Evolutionary conservation across 2,888 invertebrate species (phyloP).

Genomic region (Lasioglossum leucozonium): DNA sequence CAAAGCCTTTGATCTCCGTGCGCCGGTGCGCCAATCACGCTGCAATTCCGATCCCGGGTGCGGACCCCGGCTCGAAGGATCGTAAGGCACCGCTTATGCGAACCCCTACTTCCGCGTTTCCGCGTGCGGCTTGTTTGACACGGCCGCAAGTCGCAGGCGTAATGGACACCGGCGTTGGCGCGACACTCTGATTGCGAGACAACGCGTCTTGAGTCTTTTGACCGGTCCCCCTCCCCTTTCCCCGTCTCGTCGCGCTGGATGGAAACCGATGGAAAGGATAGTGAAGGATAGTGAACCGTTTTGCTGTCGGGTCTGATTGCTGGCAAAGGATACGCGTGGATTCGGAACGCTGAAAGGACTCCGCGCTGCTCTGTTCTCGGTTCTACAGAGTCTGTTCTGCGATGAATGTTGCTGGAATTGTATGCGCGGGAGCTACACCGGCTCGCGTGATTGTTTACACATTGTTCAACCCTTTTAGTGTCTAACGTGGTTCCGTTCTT

Average conservation of each 20-base stretch:
- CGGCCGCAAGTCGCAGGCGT: neutral
- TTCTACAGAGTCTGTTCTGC: neutral
- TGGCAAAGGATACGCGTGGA: conserved; percentile 6
- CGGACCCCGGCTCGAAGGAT: conserved; percentile 30
- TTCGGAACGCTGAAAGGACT: conserved; percentile 2
- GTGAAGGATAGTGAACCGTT: neutral
- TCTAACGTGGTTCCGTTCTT: neutral
- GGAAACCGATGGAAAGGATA: neutral
- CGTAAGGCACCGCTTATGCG: conserved; percentile 44
- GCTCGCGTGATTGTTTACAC: neutral
- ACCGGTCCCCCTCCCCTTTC: neutral
- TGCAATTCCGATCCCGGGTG: conserved; percentile 54
- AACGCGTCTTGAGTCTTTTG: conserved; percentile 14
- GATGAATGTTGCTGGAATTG: neutral
- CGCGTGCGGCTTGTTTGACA: conserved; percentile 16
- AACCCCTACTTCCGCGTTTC: conserved; percentile 25
- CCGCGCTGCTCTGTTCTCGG: neutral
- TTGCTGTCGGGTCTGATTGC: neutral
- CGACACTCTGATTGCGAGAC: conserved; percentile 28
- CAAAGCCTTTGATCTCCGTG: conserved; percentile 64
- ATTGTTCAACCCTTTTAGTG: neutral
- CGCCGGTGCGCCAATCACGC: conserved; percentile 57
- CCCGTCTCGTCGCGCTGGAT: neutral
- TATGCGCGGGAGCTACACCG: neutral
- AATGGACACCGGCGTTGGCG: conserved; percentile 18